Evolutionary conservation across 2,797 vertebrate species (phyloP).

Genomic region (Cynodonichthys magdalenae): DNA sequence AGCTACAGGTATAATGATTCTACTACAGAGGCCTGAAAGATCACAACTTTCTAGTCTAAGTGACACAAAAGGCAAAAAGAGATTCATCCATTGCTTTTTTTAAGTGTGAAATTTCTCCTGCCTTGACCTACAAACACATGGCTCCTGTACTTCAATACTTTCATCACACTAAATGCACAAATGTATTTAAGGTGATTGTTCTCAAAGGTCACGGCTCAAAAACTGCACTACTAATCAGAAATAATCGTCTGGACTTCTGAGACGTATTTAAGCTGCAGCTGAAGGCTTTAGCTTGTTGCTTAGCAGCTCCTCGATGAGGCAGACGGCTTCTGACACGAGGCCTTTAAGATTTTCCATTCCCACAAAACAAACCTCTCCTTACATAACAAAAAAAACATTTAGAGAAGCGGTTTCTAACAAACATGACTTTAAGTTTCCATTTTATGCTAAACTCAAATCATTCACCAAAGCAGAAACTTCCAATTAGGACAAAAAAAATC

Average conservation of each 20-base stretch:
- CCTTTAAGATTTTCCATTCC: neutral
- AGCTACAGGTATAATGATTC: rapidly evolving
- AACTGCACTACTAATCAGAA: neutral
- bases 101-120: neutral
- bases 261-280: neutral
- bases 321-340: neutral
- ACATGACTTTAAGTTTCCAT: constrained; percentile 24
- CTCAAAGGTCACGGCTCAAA: constrained; percentile 1
- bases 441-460: constrained; percentile 17
- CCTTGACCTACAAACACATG: neutral
- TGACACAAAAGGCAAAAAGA: neutral
- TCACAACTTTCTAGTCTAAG: neutral
- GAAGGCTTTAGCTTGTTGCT: neutral
- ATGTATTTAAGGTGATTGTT: neutral
- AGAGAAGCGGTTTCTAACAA: no score
- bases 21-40: neutral
- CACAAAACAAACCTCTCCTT: neutral
- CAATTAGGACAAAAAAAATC: neutral
- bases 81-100: neutral
- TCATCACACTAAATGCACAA: neutral
- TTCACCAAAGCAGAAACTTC: constrained; percentile 4
- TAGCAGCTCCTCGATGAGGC: neutral
- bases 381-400: neutral
- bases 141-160: neutral
- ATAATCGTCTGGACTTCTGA: neutral